Evolutionary conservation across 2,113 vertebrate genomes (phyloP), one percentile per base, ranked within the genome.

Genomic region (Oncorhynchus mykiss): DNA sequence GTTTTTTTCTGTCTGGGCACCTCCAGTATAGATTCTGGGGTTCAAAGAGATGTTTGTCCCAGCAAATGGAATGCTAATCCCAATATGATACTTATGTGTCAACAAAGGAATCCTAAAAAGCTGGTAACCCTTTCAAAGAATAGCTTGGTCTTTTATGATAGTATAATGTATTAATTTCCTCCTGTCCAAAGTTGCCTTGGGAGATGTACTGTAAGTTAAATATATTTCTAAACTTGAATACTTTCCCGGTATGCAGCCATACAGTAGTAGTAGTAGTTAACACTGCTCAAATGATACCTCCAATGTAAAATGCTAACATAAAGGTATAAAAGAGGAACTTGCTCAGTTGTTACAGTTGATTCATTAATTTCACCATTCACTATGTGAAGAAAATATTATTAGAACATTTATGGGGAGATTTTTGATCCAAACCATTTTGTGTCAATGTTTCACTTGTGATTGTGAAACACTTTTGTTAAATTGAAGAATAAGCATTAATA

Each of bases 401-500:
- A 20, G 13, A 57, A 57, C 20, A 57, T 80, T 86, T 87, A 72
- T 45, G 39, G 9, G 9, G 39, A 45, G 39, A 45, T 45, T 45
- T 45, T 45, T 45, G 8, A 45, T 45, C 39, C 9, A 45, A 45
- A 45, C 39, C 39, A 11, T 45, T 45, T 3, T 11, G 87, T 86
- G 81, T 85, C 84, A 82, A 88, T 76, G 83, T 90, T 91, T 85
- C 81, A 66, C 71, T 78, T 45, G 71, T 83, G 80, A 83, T 45
- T 67, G 74, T 73, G 77, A 84, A 86, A 91, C 83, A 87, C 78
- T 84, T 85, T 77, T 82, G 91, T 92, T 45, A 45, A 45, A 72
- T 95, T 91, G 92, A 89, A 80, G 88, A 78, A 96, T 96, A 96
- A 95, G 93, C 93, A 93, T 94, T 96, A 96, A 96, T 96, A 96